These are phyloP conservation scores for Spermophilus dauricus DNA, from an alignment of 2,113 vertebrate species.

Conservation along the genomic window DNA sequence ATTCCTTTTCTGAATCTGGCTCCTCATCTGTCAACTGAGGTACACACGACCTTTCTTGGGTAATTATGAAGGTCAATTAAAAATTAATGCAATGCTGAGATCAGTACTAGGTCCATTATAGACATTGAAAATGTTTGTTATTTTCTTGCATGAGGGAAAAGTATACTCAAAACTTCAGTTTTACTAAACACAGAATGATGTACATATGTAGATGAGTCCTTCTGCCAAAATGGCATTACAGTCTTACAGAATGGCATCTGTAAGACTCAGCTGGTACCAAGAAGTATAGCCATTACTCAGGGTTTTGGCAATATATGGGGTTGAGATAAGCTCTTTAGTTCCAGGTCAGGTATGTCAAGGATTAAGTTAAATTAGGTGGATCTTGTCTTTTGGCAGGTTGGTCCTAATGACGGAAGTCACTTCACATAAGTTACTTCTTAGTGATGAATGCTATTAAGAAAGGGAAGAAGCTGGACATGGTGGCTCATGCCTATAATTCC, in stretches of 20 bases:
- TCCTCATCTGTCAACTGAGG: too few relatives aligned
- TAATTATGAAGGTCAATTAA: too few relatives aligned
- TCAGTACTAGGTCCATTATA: too few relatives aligned
- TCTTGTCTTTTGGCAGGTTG: not conserved
- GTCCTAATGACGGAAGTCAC: not conserved
- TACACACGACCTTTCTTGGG: too few relatives aligned
- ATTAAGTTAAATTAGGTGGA: not conserved
- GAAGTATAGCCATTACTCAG: not conserved
- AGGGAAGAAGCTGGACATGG: not conserved
- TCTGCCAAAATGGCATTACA: not conserved
- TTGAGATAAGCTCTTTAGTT: not conserved
- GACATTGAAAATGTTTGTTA: too few relatives aligned
- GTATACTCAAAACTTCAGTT: not conserved
- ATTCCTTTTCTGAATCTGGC: too few relatives aligned
- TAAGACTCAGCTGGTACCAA: not conserved
- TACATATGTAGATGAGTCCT: not conserved
- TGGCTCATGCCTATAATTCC: too few relatives aligned
- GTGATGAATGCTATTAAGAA: not conserved
- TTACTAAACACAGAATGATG: not conserved
- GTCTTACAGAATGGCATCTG: too few relatives aligned
- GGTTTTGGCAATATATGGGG: not conserved
- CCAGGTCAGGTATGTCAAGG: not conserved
- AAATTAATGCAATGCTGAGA: too few relatives aligned
- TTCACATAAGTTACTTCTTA: not conserved
- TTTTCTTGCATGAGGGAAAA: too few relatives aligned